Base-by-base conservation (phyloP, 2,888 invertebrate genomes). In the Acanthacorydalis orientalis region DNA sequence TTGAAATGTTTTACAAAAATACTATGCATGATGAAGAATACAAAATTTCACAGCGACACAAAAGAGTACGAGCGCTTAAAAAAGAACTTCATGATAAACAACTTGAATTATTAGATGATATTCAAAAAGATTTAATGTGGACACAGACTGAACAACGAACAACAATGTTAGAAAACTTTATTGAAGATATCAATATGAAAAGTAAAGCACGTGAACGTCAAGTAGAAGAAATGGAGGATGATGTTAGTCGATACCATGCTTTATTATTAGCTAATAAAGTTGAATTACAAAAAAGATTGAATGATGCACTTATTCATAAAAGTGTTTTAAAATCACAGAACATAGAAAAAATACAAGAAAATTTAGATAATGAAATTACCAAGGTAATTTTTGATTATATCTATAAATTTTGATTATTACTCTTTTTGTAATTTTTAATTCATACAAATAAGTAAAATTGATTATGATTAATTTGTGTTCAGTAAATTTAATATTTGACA, bases 221-320 rank as follows among this genome's bases (percentile, higher is more conserved):
- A 31, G 34, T 54, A 23, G 49, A 48, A 7, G 54, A 54, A 49
- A 51, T 51, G 1, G 59, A 61, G 51, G 53, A 57, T 12, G 53
- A 59, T 35, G 49, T 60, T 12, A 46, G 60, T 11, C 51, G 51
- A 33, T 57, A 58, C 47, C 56, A 60, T 50, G 54, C 55, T 1
- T 56, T 59, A 46, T 52, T 63, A n/a, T 49, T 61, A 15, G 57
- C 56, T 48, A 54, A 59, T 47, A 60, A 60, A 49, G 49, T 54
- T 44, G 51, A 55, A 41, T 56, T 62, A 33, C 57, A 57, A 35
- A 49, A 54, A 46, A 33, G 50, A 15, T 48, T 55, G 7, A 43
- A 49, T 31, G 49, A 50, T 7, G 44, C 14, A 37, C 37, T 14
- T 14, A 48, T 53, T 40, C 46, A 48, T 43, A 42, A 46, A 23